Evolutionary conservation across 23 tunicate genomes (phyloP).

Genomic region (Ciona savignyi): DNA sequence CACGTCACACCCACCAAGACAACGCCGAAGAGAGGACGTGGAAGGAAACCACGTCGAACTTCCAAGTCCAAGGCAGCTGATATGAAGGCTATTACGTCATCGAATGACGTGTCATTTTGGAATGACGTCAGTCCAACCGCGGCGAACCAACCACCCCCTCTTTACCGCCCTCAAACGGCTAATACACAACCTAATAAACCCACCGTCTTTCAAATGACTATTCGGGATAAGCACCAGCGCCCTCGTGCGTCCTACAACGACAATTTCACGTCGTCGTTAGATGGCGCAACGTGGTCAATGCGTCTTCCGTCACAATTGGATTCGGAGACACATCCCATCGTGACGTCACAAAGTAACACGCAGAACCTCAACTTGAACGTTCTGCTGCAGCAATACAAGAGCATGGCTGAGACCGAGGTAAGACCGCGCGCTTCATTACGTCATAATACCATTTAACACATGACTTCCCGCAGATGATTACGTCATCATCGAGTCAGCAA

Average conservation of each 20-base stretch:
- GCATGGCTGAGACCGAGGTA: background rate
- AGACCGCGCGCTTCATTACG: too few species aligned
- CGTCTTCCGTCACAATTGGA: background rate
- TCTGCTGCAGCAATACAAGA: slow-evolving; percentile 14
- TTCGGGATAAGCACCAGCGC: slow-evolving; percentile 38
- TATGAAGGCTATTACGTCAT: background rate
- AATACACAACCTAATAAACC: background rate
- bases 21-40: background rate
- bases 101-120: background rate
- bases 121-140: background rate
- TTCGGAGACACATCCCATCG: background rate
- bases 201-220: slow-evolving; percentile 22
- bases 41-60: background rate
- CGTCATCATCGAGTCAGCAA: too few species aligned
- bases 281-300: slow-evolving; percentile 13
- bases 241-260: slow-evolving; percentile 23
- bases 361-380: slow-evolving; percentile 15
- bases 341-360: background rate
- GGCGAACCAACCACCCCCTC: background rate
- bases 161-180: slow-evolving; percentile 10
- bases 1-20: background rate
- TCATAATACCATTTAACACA: too few species aligned
- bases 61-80: background rate
- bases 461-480: too few species aligned
- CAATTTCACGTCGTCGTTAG: background rate